phyloP scores from a whole-genome alignment of 2,888 invertebrate species.

The Philhelius pedissequus region DNA sequence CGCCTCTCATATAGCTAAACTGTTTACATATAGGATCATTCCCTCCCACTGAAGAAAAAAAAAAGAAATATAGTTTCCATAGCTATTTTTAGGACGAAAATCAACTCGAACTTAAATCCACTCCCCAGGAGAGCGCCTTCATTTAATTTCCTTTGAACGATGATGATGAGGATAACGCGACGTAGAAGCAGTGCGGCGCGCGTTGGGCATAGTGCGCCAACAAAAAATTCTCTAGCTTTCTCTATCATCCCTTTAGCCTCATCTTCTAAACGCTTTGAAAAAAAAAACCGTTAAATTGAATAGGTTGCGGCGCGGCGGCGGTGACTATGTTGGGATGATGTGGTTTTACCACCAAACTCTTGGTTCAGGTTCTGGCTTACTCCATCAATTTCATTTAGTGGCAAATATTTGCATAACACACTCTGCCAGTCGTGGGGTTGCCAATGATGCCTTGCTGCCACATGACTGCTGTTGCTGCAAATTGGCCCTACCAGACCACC shows the following conservation, averaged over 20 bases:
- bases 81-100: conserved; percentile 50
- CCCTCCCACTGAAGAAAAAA: background rate
- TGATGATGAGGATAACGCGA: background rate
- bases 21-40: background rate
- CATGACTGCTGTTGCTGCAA: conserved; percentile 24
- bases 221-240: background rate
- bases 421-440: conserved; percentile 17
- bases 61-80: conserved; percentile 58
- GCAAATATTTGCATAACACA: conserved; percentile 68
- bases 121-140: background rate
- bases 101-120: conserved; percentile 29
- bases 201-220: background rate
- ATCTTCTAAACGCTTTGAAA: background rate
- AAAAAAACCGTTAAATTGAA: conserved; percentile 57
- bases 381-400: conserved; percentile 67
- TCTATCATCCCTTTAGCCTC: background rate
- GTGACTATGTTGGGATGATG: conserved; percentile 51
- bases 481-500: conserved; percentile 6
- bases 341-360: conserved; percentile 21
- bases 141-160: conserved; percentile 55
- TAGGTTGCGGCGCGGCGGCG: conserved; percentile 45
- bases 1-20: background rate
- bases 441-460: background rate
- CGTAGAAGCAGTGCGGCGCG: background rate
- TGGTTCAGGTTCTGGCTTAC: conserved; percentile 7